Base-by-base conservation (phyloP, 2,113 vertebrate genomes). In the Sorex araneus region DNA sequence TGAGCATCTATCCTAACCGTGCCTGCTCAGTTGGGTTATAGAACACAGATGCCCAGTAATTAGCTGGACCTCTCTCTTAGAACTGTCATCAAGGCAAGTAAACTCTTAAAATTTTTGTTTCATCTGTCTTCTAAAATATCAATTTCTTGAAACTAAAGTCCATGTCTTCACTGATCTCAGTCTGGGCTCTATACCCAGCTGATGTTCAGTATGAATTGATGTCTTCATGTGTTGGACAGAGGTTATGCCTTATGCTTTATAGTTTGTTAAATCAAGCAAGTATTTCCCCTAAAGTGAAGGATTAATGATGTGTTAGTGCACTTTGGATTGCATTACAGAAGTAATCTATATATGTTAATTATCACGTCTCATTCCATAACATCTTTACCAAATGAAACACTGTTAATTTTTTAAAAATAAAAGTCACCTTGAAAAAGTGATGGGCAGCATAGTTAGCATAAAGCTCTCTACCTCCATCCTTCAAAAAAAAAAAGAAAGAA, bases 321-420 rank as follows among this genome's bases (percentile, higher is more conserved):
- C 40, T 95, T 94, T 87, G 47, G 88, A 90, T 87, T 87, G 28
- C 70, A 94, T 85, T 90, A 57, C 28, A 86, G 90, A 85, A 82
- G 71, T 90, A 94, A 94, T 90, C 90, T 95, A 85, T 89, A 95
- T 90, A 93, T 86, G 87, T 47, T 92, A 95, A 95, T 93, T 88
- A 87, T 74, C 67, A 80, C 90, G 79, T 91, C 88, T 94, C 78
- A 74, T 92, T 94, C 57, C 54, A 87, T 70, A 85, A 78, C 64
- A 92, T 87, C 94, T 95, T 94, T 34, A 43, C 64, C 74, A 23
- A 69, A 43, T 80, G 71, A 95, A 92, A 90, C 94, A 95, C 74
- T 94, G 81, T 40, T 40, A 94, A 73, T 88, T 94, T 92, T 60
- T 63, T 63, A 50, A 47, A 90, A 90, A 67, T 77, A 80, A 75